phyloP scores from a whole-genome alignment of 2,888 invertebrate species.

The Biston stratarius region DNA sequence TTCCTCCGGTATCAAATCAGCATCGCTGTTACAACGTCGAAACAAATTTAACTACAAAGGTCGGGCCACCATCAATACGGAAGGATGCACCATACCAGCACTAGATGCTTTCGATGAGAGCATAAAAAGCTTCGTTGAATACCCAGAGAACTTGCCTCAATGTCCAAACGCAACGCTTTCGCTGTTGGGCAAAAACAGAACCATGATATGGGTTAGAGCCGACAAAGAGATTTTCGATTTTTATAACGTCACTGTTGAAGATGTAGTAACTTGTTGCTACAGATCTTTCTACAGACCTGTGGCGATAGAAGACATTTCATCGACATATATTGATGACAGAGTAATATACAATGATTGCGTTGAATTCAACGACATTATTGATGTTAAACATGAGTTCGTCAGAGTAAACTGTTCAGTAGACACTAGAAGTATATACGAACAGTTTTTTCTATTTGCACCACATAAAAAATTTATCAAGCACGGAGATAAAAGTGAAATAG shows the following conservation, averaged over 20 bases:
- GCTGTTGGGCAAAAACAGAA: slow-evolving; percentile 82
- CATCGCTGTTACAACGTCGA: slow-evolving; percentile 1
- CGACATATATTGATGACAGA: slow-evolving; percentile 62
- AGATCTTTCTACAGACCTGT: slow-evolving; percentile 65
- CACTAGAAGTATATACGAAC: slow-evolving; percentile 82
- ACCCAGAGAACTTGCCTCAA: slow-evolving; percentile 26
- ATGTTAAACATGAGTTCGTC: slow-evolving; percentile 87
- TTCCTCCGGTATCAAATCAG: slow-evolving; percentile 11
- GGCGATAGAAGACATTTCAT: slow-evolving; percentile 33
- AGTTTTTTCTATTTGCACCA: slow-evolving; percentile 88
- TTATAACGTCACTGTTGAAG: slow-evolving; percentile 75
- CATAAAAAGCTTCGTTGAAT: slow-evolving; percentile 61
- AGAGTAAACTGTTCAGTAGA: slow-evolving; percentile 85
- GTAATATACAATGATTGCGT: slow-evolving; percentile 74
- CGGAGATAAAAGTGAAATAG: slow-evolving; percentile 23
- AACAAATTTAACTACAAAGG: slow-evolving; percentile 26
- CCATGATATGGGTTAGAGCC: slow-evolving; percentile 80
- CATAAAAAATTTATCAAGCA: slow-evolving; percentile 54
- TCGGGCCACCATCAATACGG: slow-evolving; percentile 80
- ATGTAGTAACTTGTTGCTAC: slow-evolving; percentile 85
- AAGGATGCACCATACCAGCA: slow-evolving; percentile 88
- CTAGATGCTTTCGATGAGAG: slow-evolving; percentile 84
- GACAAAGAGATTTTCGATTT: slow-evolving; percentile 61
- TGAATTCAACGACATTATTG: slow-evolving; percentile 66
- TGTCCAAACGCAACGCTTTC: slow-evolving; percentile 31